A percentile compares a stretch with the other conserved stretches of the same genome.
Conservation (phyloP, 2,113 vertebrate species). For the Takifugu flavidus region DNA sequence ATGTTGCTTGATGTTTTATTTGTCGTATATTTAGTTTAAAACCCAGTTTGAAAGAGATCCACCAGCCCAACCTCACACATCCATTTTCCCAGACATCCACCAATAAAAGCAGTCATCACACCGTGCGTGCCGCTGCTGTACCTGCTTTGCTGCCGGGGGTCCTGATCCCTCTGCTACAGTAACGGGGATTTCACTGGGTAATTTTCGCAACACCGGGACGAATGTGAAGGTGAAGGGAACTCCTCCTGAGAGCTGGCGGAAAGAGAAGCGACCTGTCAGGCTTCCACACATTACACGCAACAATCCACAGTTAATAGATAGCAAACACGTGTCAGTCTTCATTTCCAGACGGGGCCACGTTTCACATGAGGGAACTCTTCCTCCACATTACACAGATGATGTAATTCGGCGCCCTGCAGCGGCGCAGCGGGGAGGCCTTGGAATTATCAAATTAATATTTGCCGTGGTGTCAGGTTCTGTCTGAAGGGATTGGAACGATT, state of each 20-base stretch:
- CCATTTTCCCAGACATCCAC: no score
- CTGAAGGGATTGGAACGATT: no score
- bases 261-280: slow-evolving; percentile 2
- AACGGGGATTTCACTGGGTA: slow-evolving; percentile 77
- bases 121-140: slow-evolving; percentile 16
- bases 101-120: no score
- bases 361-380: background rate
- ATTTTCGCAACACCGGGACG: slow-evolving; percentile 77
- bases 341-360: no score
- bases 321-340: no score
- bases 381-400: slow-evolving; percentile 18
- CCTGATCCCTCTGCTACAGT: slow-evolving; percentile 15
- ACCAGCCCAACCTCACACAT: background rate
- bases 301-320: no score
- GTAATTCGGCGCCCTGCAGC: slow-evolving; percentile 16
- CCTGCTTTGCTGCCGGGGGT: slow-evolving; percentile 36
- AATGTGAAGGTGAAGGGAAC: slow-evolving; percentile 81
- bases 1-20: background rate
- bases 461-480: no score
- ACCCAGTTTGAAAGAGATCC: background rate
- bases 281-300: background rate
- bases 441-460: no score
- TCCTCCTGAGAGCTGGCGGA: slow-evolving; percentile 55
- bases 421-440: background rate
- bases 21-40: no score